Conservation (phyloP, 2,888 invertebrate genomes). For the Drosophila nr. medialis region DNA sequence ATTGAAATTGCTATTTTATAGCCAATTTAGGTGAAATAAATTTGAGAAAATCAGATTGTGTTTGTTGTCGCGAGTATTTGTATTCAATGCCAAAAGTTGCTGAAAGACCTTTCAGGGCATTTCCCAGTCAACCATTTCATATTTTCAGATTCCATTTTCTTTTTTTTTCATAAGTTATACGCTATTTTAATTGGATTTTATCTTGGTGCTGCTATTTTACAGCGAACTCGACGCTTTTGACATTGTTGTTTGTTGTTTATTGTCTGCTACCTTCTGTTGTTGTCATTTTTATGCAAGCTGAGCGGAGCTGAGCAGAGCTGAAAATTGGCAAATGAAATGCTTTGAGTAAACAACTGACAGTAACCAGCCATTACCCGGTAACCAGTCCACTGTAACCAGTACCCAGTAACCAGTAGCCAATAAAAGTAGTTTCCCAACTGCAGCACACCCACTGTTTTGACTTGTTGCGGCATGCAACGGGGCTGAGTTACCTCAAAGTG, state of each 20-base stretch:
- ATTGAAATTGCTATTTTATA: background rate
- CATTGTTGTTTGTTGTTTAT: conserved; percentile 29
- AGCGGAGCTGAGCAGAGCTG: conserved; percentile 17
- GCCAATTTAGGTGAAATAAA: background rate
- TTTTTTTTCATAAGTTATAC: conserved; percentile 51
- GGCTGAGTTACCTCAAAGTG: conserved; percentile 24
- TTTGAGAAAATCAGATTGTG: background rate
- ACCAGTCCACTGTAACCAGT: conserved; percentile 2
- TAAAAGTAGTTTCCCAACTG: conserved; percentile 32
- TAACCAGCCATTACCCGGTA: conserved; percentile 11
- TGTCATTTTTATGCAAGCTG: conserved; percentile 67
- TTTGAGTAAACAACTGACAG: conserved; percentile 68
- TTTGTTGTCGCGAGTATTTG: background rate
- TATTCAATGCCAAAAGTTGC: background rate
- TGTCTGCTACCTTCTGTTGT: conserved; percentile 1
- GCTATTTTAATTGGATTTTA: conserved; percentile 78
- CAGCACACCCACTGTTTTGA: conserved; percentile 47
- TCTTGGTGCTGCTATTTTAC: conserved; percentile 69
- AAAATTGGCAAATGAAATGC: conserved; percentile 78
- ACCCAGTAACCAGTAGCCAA: conserved; percentile 22
- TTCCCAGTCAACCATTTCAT: conserved; percentile 24
- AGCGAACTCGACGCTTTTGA: conserved; percentile 34
- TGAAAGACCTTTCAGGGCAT: conserved; percentile 41
- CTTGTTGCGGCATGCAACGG: conserved; percentile 52
- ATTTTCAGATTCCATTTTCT: conserved; percentile 6